These are phyloP conservation scores for Eurois occulta DNA, from an alignment of 2,888 invertebrate genomes.

Conservation along the genomic window DNA sequence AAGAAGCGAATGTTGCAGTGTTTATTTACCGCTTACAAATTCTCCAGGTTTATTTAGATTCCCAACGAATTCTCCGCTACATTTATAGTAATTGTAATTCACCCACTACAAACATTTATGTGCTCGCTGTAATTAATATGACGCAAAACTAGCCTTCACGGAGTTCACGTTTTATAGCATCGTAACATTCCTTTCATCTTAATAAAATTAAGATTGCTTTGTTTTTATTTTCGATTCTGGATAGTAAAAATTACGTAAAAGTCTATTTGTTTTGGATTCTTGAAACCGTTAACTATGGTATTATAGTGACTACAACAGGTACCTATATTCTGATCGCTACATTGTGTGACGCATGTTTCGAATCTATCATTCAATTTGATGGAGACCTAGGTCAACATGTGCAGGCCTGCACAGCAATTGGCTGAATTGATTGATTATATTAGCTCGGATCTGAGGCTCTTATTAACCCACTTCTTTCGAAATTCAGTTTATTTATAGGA, in stretches of 20 bases:
- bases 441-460: background rate
- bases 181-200: conserved; percentile 50
- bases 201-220: conserved; percentile 43
- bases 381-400: conserved; percentile 12
- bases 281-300: background rate
- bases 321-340: background rate
- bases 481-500: background rate
- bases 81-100: conserved; percentile 13
- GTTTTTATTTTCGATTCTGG: conserved; percentile 12
- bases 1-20: background rate
- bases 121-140: conserved; percentile 34
- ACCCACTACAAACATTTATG: background rate
- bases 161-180: conserved; percentile 45
- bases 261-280: background rate
- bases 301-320: background rate
- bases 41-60: background rate
- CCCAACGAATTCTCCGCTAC: background rate
- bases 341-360: background rate
- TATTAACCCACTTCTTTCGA: background rate
- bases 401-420: conserved; percentile 11
- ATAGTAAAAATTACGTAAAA: conserved; percentile 16
- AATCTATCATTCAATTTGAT: conserved; percentile 11
- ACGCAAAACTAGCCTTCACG: conserved; percentile 20
- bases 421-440: conserved; percentile 12
- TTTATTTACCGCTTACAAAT: conserved; percentile 2